Percentiles rank a stretch among this genome's conserved stretches.
Evolutionary conservation across 2,113 vertebrate species (phyloP).

Genomic region (Daphoenositta chrysoptera): DNA sequence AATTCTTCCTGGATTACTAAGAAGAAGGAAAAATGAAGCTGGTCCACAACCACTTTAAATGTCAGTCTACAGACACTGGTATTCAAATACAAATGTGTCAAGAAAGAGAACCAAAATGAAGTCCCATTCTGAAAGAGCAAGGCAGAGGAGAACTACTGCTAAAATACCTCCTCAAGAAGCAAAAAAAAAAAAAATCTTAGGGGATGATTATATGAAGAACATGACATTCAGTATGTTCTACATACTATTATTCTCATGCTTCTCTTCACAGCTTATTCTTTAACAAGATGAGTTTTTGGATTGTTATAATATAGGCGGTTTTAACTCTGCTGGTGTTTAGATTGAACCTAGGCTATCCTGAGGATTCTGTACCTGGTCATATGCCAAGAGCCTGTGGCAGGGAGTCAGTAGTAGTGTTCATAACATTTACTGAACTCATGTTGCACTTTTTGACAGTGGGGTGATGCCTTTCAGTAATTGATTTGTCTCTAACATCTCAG

Average conservation of each 20-base stretch:
- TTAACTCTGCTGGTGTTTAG: not conserved
- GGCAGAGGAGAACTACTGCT: not conserved
- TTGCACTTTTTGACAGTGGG: not conserved
- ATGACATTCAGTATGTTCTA: not conserved
- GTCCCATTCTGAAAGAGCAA: not conserved
- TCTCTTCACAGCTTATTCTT: not conserved
- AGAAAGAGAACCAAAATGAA: not conserved
- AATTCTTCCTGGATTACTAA: not conserved
- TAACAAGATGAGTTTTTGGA: not conserved
- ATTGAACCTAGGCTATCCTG: not conserved
- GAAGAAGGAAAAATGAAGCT: not conserved
- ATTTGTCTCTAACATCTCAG: not conserved
- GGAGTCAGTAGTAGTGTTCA: not conserved
- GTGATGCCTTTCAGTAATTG: not conserved
- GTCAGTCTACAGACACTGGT: not conserved
- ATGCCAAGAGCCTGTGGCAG: not conserved
- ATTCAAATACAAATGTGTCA: not conserved
- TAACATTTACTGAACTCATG: not conserved
- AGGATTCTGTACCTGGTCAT: not conserved
- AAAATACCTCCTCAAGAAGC: not conserved
- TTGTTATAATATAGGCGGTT: not conserved
- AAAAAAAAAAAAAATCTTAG: not conserved
- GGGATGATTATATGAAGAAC: not conserved
- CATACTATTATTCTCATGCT: not conserved
- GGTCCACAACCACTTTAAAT: not conserved